A percentile compares a stretch with the other conserved stretches of the same genome.
Conservation (phyloP, 1,140 invertebrate genomes). For the Ephestia elutella region DNA sequence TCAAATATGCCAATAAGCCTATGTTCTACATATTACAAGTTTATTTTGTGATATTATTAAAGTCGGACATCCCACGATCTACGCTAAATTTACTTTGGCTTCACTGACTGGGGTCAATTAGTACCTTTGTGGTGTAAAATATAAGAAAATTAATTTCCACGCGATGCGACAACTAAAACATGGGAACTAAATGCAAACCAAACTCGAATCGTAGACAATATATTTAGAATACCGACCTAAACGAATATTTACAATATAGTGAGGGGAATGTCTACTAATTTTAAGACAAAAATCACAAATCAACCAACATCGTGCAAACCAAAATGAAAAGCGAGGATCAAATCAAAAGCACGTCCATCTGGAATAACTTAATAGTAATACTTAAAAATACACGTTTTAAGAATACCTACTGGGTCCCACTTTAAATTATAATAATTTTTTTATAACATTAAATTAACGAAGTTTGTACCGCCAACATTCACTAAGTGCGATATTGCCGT, state of each 20-base stretch:
- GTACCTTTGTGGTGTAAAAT: slow-evolving; percentile 14
- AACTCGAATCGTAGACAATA: slow-evolving; percentile 22
- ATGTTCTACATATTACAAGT: slow-evolving; percentile 6
- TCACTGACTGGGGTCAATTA: slow-evolving; percentile 33
- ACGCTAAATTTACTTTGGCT: slow-evolving; percentile 38
- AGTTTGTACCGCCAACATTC: slow-evolving; percentile 67
- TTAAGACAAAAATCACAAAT: slow-evolving; percentile 19
- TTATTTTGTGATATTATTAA: slow-evolving; percentile 8
- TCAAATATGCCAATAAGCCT: slow-evolving; percentile 7
- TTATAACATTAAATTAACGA: slow-evolving; percentile 39
- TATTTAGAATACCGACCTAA: slow-evolving; percentile 17
- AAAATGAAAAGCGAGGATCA: slow-evolving; percentile 26
- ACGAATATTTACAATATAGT: slow-evolving; percentile 9
- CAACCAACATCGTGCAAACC: slow-evolving; percentile 20
- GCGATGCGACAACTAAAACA: not conserved
- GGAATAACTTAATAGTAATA: slow-evolving; percentile 68
- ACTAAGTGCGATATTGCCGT: slow-evolving; percentile 49
- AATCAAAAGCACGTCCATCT: slow-evolving; percentile 53
- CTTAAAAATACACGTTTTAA: slow-evolving; percentile 58
- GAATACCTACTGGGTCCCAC: slow-evolving; percentile 67
- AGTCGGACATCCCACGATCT: slow-evolving; percentile 6
- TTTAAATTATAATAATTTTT: slow-evolving; percentile 54
- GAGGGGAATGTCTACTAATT: slow-evolving; percentile 50
- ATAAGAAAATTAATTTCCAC: not conserved
- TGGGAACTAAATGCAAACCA: slow-evolving; percentile 36